A percentile compares a stretch with the other conserved stretches of the same genome.
These are phyloP conservation scores for Apodemia duryi DNA, from an alignment of 2,888 invertebrate species.

Conservation along the genomic window DNA sequence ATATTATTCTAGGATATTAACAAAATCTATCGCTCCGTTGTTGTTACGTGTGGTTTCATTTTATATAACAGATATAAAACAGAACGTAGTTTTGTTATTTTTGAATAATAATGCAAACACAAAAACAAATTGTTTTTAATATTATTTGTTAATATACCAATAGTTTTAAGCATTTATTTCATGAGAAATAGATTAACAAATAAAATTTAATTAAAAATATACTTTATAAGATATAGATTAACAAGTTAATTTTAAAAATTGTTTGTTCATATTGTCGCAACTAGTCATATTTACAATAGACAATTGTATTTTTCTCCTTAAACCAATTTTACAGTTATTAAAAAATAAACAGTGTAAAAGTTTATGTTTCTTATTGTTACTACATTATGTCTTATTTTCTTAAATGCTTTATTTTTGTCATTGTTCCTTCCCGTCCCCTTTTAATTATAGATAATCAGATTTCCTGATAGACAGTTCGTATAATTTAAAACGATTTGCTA, in stretches of 20 bases:
- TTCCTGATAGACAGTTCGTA: no score
- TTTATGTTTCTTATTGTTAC: no score
- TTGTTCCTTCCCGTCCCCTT: no score
- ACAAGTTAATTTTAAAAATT: not conserved
- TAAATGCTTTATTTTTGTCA: no score
- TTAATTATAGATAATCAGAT: no score
- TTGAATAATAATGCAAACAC: not conserved
- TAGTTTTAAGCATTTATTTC: slow-evolving; percentile 11
- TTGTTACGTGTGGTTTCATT: not conserved
- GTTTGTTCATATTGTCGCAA: not conserved
- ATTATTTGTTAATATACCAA: slow-evolving; percentile 6
- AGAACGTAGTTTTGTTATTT: not conserved
- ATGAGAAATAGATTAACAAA: slow-evolving; percentile 5
- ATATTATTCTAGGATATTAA: no score
- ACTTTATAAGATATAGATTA: not conserved
- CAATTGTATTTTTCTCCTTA: not conserved
- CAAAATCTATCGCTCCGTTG: not conserved
- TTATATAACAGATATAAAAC: not conserved
- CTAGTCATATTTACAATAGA: slow-evolving; percentile 1
- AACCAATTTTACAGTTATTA: not conserved
- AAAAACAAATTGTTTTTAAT: not conserved
- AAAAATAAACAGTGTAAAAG: not conserved
- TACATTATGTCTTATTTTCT: no score
- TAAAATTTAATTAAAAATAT: not conserved
- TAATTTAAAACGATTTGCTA: no score